These are phyloP conservation scores for Agrilus mali DNA, from an alignment of 2,888 invertebrate species.

Conservation along the genomic window DNA sequence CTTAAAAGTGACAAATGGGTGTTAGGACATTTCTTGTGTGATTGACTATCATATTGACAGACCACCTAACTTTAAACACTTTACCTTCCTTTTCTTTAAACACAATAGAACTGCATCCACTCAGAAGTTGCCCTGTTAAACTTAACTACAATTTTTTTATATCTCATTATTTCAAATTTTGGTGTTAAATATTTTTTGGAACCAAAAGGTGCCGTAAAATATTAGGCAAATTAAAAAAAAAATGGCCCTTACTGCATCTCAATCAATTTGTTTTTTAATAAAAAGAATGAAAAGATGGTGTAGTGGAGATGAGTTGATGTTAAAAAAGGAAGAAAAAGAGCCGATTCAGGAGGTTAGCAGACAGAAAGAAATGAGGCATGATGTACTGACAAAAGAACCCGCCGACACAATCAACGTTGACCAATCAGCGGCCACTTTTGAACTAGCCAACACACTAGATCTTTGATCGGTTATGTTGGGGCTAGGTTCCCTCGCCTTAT, in stretches of 20 bases:
- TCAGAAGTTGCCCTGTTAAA: no score
- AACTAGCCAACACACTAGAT: conserved; percentile 20
- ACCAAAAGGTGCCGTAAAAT: no score
- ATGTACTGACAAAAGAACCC: conserved; percentile 34
- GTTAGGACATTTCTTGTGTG: conserved; percentile 31
- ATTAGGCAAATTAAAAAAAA: no score
- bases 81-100: background rate
- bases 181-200: no score
- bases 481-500: conserved; percentile 7
- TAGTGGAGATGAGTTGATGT: background rate
- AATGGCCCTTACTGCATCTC: no score
- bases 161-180: no score
- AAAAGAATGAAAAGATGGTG: no score
- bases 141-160: no score
- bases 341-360: conserved; percentile 27
- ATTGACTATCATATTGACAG: conserved; percentile 25
- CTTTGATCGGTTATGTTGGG: conserved; percentile 12
- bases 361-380: conserved; percentile 35
- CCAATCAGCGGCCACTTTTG: conserved; percentile 34
- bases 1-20: conserved; percentile 34
- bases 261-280: no score
- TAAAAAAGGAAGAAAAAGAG: background rate
- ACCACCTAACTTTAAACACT: conserved; percentile 25
- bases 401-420: conserved; percentile 36
- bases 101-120: no score